Base-by-base conservation (phyloP, 92 coral and sea anemone species). In the Epizoanthus ramosus region DNA sequence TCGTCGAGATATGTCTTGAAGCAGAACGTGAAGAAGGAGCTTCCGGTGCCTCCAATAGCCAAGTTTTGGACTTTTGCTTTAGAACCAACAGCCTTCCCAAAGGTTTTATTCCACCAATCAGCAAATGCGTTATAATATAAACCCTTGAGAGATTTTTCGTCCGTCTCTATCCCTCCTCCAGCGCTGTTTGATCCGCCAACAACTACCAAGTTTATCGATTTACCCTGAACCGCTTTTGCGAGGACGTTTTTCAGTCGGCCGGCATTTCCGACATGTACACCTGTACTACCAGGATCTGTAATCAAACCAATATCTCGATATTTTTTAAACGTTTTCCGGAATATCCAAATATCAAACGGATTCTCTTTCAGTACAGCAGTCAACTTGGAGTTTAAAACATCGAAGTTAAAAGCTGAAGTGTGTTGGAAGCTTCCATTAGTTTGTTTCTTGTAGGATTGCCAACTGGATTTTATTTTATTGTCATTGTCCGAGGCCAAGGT, bases 101-200 rank as follows among this genome's bases (percentile, higher is more conserved):
- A 21, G 24, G 74, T 79, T 33, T 88, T 88, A 33, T 88, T 86
- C 98, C 95, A 94, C 95, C 93, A 94, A 60, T 88, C 83, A 47
- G 75, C 76, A 56, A 94, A 90, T 50, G 85, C 84, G 9, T 83
- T 84, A 23, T 75, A 88, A 66, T 85, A 94, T 52, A 87, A 60
- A n/a, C 89, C 90, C 0, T 86, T 54, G 17, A 89, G 52, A 58
- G 86, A 67, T 25, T 86, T 74, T 52, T 90, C 90, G 63, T 87
- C 92, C 22, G 76, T 85, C 37, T 87, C 85, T 15, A 94, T 52
- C 8, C 92, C 93, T n/a, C 95, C 98, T 12, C 95, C 98, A 12
- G 98, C 98, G 21, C 92, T 88, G 65, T 94, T 94, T 8, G 98
- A 94, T 6, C 98, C 96, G 17, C 96, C 96, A 3, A 92, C 83